A percentile compares a stretch with the other conserved stretches of the same genome.
phyloP scores from a whole-genome alignment of 2,888 invertebrate species.

The Mesopsocus fuscifrons region DNA sequence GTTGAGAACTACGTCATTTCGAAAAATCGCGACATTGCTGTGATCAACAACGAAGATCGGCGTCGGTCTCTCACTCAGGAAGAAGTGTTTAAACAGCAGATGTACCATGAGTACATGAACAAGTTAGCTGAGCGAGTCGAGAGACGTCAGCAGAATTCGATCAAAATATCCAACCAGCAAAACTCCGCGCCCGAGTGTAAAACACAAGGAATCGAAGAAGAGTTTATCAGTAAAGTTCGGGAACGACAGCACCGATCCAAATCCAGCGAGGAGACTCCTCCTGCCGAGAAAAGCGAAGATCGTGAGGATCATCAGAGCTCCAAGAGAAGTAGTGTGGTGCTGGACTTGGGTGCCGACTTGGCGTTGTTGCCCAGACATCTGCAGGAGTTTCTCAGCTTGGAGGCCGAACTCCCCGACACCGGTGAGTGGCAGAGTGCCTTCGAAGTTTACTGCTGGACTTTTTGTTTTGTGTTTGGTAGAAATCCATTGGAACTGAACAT shows the following conservation, averaged over 20 bases:
- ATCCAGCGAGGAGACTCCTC: background rate
- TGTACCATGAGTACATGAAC: conserved; percentile 67
- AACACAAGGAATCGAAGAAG: conserved; percentile 36
- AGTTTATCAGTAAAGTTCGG: conserved; percentile 58
- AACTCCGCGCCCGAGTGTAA: conserved; percentile 25
- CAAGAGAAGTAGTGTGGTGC: conserved; percentile 3
- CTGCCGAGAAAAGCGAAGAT: conserved; percentile 5
- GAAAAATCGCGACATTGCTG: conserved; percentile 29
- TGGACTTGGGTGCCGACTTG: conserved; percentile 3
- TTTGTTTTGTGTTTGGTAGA: conserved; percentile 25
- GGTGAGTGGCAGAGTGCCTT: conserved; percentile 34
- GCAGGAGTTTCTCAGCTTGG: conserved; percentile 52
- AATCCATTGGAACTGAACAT: background rate
- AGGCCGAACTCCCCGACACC: conserved; percentile 25
- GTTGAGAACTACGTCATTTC: conserved; percentile 27
- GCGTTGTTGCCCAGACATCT: conserved; percentile 47
- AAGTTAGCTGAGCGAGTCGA: conserved; percentile 62
- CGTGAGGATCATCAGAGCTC: conserved; percentile 13
- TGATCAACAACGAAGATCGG: conserved; percentile 20
- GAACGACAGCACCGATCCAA: conserved; percentile 42
- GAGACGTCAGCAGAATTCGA: conserved; percentile 56
- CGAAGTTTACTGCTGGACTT: conserved; percentile 29
- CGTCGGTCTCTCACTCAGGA: conserved; percentile 21
- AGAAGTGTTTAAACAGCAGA: conserved; percentile 48
- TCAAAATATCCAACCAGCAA: conserved; percentile 47